These are phyloP conservation scores for Cetoscarus ocellatus DNA, from an alignment of 2,797 vertebrate genomes.

Conservation along the genomic window DNA sequence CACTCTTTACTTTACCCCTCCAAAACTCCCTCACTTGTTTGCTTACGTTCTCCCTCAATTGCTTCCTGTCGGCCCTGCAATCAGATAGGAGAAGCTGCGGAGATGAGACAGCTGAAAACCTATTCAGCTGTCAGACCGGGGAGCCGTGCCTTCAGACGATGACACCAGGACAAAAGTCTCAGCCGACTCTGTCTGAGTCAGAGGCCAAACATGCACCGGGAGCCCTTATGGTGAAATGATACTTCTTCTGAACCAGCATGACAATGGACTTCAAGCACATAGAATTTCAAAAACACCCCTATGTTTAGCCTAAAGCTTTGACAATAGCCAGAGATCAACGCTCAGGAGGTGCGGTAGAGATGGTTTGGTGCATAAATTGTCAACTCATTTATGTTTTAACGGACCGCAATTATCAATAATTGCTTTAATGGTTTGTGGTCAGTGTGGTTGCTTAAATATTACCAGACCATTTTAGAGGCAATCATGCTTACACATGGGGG, in stretches of 20 bases:
- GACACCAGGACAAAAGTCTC: constrained; percentile 24
- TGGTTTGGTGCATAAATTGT: constrained; percentile 15
- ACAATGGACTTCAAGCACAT: constrained; percentile 21
- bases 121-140: constrained; percentile 30
- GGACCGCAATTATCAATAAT: constrained; percentile 66
- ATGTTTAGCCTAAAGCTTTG: constrained; percentile 4
- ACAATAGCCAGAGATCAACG: constrained; percentile 25
- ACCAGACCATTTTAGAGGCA: constrained; percentile 56
- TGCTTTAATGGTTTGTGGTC: constrained; percentile 62
- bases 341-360: constrained; percentile 15
- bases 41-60: constrained; percentile 47
- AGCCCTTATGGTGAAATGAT: constrained; percentile 23
- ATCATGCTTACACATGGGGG: too few relatives aligned
- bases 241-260: constrained; percentile 28
- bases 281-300: constrained; percentile 10
- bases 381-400: constrained; percentile 36
- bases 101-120: constrained; percentile 40
- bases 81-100: constrained; percentile 58
- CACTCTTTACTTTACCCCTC: constrained; percentile 14
- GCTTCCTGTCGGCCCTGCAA: constrained; percentile 58
- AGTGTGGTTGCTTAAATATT: constrained; percentile 62
- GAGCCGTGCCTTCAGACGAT: constrained; percentile 9
- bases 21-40: constrained; percentile 31
- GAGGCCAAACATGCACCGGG: constrained; percentile 25
- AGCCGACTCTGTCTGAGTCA: constrained; percentile 22